These are phyloP conservation scores for Chloroceryle inda DNA, from an alignment of 2,797 vertebrate genomes.

Conservation along the genomic window DNA sequence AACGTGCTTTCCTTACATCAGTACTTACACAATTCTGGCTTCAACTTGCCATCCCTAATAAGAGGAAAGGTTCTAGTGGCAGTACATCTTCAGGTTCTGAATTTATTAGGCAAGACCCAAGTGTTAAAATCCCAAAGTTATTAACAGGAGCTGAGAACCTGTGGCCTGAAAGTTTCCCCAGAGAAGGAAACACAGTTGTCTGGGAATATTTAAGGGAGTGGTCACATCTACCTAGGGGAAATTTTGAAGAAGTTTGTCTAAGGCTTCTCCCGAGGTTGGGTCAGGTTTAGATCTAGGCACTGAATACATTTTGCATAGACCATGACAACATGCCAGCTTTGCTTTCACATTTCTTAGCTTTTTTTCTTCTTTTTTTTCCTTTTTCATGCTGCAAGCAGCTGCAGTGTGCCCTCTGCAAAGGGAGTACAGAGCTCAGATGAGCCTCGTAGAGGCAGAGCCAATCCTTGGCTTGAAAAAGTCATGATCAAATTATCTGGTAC, in stretches of 20 bases:
- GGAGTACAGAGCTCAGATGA: background rate
- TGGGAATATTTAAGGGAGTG: background rate
- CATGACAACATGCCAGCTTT: background rate
- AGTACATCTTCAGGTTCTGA: background rate
- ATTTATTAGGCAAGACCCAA: background rate
- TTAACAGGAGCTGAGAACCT: background rate
- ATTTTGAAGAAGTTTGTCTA: background rate
- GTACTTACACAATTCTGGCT: background rate
- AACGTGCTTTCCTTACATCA: background rate
- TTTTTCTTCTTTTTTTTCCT: background rate
- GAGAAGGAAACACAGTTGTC: background rate
- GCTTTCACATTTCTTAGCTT: background rate
- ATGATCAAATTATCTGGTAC: background rate
- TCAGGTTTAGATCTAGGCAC: background rate
- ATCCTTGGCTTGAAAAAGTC: background rate
- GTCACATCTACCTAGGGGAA: background rate
- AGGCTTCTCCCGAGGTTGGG: background rate
- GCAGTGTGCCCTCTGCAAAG: background rate
- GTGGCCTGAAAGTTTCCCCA: background rate
- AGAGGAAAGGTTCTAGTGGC: background rate
- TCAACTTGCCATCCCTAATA: background rate
- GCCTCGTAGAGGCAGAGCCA: background rate
- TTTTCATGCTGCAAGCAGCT: background rate
- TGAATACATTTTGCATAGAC: background rate
- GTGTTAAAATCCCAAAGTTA: background rate